phyloP scores from a whole-genome alignment of 2,888 invertebrate genomes.

The Ophonus ardosiacus region DNA sequence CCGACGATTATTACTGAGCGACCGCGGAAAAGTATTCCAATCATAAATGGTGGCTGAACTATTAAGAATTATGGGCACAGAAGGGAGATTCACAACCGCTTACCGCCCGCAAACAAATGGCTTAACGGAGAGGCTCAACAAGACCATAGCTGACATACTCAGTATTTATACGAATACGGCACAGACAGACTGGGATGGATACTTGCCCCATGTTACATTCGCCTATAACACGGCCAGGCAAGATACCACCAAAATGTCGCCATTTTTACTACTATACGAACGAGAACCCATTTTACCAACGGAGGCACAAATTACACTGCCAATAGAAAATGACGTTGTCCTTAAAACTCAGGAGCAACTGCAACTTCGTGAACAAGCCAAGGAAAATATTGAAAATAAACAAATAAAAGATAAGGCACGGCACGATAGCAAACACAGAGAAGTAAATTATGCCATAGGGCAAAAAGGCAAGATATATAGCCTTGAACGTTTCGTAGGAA shows the following conservation, averaged over 20 bases:
- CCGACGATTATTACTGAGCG: too few species aligned
- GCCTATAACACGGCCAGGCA: too few species aligned
- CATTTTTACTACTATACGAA: constrained; percentile 56
- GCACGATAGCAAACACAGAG: constrained; percentile 59
- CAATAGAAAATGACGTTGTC: too few species aligned
- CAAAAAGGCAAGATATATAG: too few species aligned
- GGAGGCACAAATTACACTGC: too few species aligned
- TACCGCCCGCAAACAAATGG: too few species aligned
- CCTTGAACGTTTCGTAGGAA: too few species aligned
- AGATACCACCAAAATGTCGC: too few species aligned
- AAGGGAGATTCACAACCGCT: constrained; percentile 1
- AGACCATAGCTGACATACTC: constrained; percentile 61
- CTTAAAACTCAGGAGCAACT: neutral
- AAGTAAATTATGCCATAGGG: too few species aligned
- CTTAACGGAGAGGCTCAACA: neutral
- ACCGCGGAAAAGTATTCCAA: neutral
- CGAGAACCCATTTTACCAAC: neutral
- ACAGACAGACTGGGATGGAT: constrained; percentile 39
- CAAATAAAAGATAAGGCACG: constrained; percentile 66
- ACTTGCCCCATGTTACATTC: constrained; percentile 33
- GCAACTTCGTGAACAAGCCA: constrained; percentile 54
- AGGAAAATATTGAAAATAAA: constrained; percentile 64
- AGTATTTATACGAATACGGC: constrained; percentile 4
- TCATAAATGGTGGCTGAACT: constrained; percentile 65
- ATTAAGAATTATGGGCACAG: constrained; percentile 66